Evolutionary conservation across 2,797 vertebrate genomes (phyloP), one percentile per base, ranked within the genome.

Genomic region (Mormyrops boulengeri): DNA sequence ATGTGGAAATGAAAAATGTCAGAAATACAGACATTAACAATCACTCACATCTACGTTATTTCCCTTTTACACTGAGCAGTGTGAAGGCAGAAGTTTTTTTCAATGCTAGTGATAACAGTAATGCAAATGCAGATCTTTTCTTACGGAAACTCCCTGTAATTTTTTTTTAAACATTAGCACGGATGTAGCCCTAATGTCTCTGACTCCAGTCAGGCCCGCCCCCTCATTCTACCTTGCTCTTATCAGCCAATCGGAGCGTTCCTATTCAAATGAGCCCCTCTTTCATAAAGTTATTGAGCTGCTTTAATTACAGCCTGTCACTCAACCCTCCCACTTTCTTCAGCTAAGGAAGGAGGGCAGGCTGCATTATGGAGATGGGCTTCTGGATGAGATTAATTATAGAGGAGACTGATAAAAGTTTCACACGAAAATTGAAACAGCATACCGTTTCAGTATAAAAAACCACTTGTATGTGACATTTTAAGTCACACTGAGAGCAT

Each of bases 301-400:
- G 90, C 92, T 93, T 94, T 93, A 94, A 95, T 95, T 93, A 94
- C 91, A 92, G 88, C 84, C 90, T 92, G 93, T 92, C 91, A 90
- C 55, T 85, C 88, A 89, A 26, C 38, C 89, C 87, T 91, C 66
- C 88, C 80, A 88, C 91, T 34, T 85, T 11, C 53, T 44, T 53
- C 53, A 53, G 41, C 44, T 34, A 12, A 49, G 89, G 57, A 17
- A 26, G 5, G 38, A 44, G 80, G 80, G 44, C 19, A 38, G 80
- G 19, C 80, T n/a, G 84, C 84, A 69, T 89, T 86, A 86, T 50
- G 57, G 60, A 86, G 82, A 89, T 50, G 17, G 47, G 34, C 50
- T 60, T 38, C 80, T 84, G 84, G 57, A 44, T 66, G 11, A 30
- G 60, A 66, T 66, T 30, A 66, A 66, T 34, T 30, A 66, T 30